These are phyloP conservation scores for Brachionus rubens DNA, from an alignment of 1,140 invertebrate genomes.

Conservation along the genomic window DNA sequence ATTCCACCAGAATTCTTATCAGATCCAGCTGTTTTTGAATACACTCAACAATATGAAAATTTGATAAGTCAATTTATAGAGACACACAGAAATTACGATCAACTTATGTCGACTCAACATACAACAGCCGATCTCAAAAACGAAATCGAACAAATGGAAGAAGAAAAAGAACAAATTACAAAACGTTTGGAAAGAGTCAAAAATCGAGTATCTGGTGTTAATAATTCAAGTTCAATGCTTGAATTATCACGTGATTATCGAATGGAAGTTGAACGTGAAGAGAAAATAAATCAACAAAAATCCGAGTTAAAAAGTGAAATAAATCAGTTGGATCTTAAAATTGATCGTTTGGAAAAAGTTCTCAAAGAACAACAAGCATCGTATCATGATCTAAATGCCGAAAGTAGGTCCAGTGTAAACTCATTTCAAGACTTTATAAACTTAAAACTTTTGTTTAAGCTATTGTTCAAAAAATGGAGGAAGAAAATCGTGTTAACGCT, in stretches of 20 bases:
- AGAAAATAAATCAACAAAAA: constrained; percentile 67
- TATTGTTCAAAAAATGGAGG: constrained; percentile 68
- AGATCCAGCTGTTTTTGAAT: constrained; percentile 71
- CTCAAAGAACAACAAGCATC: constrained; percentile 64
- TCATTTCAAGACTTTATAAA: too few species aligned
- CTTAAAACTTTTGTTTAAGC: not conserved
- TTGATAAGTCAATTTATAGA: constrained; percentile 79
- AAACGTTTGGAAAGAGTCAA: constrained; percentile 71
- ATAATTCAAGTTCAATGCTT: constrained; percentile 65
- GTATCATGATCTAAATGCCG: constrained; percentile 64
- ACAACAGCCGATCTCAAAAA: constrained; percentile 64
- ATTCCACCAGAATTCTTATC: constrained; percentile 74
- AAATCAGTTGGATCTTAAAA: constrained; percentile 63
- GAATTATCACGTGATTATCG: constrained; percentile 69
- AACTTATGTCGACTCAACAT: constrained; percentile 66
- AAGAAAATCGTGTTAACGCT: constrained; percentile 72
- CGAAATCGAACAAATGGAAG: constrained; percentile 78
- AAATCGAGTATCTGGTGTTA: constrained; percentile 62
- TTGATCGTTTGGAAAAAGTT: constrained; percentile 63
- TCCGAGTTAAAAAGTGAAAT: constrained; percentile 64
- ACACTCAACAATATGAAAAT: constrained; percentile 72
- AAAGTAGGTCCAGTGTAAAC: constrained; percentile 55
- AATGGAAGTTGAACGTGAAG: constrained; percentile 70
- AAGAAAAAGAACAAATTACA: constrained; percentile 73
- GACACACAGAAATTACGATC: constrained; percentile 71